A percentile compares a stretch with the other conserved stretches of the same genome.
phyloP scores from a whole-genome alignment of 2,113 vertebrate species.

The Macroglossus sobrinus region DNA sequence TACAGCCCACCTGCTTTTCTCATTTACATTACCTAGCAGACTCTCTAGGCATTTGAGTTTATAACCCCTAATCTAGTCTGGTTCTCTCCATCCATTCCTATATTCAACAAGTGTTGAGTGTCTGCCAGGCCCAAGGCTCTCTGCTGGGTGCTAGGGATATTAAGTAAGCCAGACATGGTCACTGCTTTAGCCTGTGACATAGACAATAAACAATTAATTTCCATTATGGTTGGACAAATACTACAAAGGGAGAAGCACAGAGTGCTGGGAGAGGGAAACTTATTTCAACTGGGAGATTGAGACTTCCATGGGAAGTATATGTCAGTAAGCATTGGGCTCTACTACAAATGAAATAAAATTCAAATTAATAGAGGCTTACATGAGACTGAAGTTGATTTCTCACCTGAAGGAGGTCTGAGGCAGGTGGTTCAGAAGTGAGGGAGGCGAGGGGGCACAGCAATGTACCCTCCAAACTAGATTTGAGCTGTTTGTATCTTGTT shows the following conservation, averaged over 20 bases:
- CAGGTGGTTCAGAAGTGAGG: neutral
- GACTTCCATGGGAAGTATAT: neutral
- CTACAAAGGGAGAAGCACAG: neutral
- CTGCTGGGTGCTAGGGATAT: neutral
- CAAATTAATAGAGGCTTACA: neutral
- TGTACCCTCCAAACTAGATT: fast-evolving
- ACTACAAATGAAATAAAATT: neutral
- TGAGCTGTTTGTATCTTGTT: neutral
- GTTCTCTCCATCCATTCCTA: neutral
- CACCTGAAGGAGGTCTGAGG: neutral
- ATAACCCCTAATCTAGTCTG: neutral
- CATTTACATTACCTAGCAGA: neutral
- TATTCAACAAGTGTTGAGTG: neutral
- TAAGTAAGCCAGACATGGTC: neutral
- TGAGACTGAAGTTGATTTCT: neutral
- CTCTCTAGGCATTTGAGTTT: neutral
- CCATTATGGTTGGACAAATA: neutral
- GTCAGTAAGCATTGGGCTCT: neutral
- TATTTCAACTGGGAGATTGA: neutral
- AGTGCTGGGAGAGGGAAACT: neutral
- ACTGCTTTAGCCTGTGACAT: neutral
- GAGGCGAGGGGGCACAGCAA: neutral
- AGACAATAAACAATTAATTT: neutral
- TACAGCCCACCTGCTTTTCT: neutral
- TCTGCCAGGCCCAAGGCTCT: neutral